These are phyloP conservation scores for Syngnathus floridae DNA, from an alignment of 2,113 vertebrate genomes.

Conservation along the genomic window DNA sequence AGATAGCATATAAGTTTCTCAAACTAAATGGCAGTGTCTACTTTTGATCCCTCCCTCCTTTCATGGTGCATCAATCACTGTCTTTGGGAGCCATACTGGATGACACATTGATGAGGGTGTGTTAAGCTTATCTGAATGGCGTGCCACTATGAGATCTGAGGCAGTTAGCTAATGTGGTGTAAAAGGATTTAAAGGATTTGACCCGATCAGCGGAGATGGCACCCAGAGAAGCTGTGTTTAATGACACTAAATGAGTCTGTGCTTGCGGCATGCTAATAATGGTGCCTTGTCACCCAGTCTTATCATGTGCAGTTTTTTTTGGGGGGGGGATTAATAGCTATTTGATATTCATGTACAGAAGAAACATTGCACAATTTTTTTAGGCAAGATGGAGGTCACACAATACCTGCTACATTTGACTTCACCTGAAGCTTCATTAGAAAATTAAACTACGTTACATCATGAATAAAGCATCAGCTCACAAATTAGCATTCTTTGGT, in stretches of 20 bases:
- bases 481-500: neutral
- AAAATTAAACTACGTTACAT: neutral
- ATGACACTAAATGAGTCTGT: conserved; percentile 60
- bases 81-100: conserved; percentile 27
- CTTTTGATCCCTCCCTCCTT: conserved; percentile 15
- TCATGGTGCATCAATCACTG: conserved; percentile 27
- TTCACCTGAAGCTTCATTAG: neutral
- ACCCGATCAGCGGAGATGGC: conserved; percentile 59
- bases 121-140: conserved; percentile 58
- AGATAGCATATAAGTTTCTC: neutral
- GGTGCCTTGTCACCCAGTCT: conserved; percentile 29
- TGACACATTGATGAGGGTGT: conserved; percentile 48
- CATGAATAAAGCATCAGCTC: neutral
- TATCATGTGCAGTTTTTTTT: conserved; percentile 33
- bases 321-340: conserved; percentile 2
- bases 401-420: neutral
- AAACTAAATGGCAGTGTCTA: conserved; percentile 10
- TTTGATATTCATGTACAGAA: conserved; percentile 19
- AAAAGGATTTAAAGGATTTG: conserved; percentile 69
- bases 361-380: conserved; percentile 3
- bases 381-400: neutral
- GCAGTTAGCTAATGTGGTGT: conserved; percentile 62
- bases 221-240: conserved; percentile 53
- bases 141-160: conserved; percentile 46
- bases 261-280: conserved; percentile 55